Conservation (phyloP, 2,888 invertebrate genomes). For the Pseudanteris insignis region DNA sequence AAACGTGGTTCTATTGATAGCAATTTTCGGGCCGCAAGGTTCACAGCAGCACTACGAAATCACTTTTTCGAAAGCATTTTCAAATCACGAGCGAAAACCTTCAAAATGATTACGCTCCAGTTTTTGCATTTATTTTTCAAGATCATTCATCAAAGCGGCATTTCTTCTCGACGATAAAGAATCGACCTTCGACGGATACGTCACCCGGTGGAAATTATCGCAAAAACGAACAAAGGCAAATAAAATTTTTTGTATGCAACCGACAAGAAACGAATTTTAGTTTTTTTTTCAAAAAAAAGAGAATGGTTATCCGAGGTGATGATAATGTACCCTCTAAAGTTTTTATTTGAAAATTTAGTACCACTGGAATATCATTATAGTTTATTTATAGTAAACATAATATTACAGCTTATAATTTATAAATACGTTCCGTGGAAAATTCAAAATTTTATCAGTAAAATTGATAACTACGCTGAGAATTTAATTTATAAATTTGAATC, state of each 20-base stretch:
- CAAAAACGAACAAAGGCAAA: slow-evolving; percentile 16
- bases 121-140: slow-evolving; percentile 23
- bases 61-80: slow-evolving; percentile 6
- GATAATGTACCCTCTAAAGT: too few relatives aligned
- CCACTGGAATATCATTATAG: too few relatives aligned
- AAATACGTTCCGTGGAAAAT: too few relatives aligned
- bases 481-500: too few relatives aligned
- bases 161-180: slow-evolving; percentile 34
- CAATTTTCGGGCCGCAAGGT: slow-evolving; percentile 20
- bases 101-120: slow-evolving; percentile 18
- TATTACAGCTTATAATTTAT: too few relatives aligned
- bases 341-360: too few relatives aligned
- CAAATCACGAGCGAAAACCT: slow-evolving; percentile 11
- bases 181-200: slow-evolving; percentile 24
- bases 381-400: too few relatives aligned
- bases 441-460: too few relatives aligned
- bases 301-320: too few relatives aligned
- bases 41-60: slow-evolving; percentile 28
- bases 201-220: slow-evolving; percentile 12
- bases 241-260: not conserved
- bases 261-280: too few relatives aligned
- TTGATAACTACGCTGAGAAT: too few relatives aligned
- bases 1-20: slow-evolving; percentile 21
- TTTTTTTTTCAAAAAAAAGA: not conserved
- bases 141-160: slow-evolving; percentile 26